Percentiles rank a stretch among this genome's conserved stretches.
Evolutionary conservation across 2,888 invertebrate species (phyloP).

Genomic region (Dastarcus helophoroides): DNA sequence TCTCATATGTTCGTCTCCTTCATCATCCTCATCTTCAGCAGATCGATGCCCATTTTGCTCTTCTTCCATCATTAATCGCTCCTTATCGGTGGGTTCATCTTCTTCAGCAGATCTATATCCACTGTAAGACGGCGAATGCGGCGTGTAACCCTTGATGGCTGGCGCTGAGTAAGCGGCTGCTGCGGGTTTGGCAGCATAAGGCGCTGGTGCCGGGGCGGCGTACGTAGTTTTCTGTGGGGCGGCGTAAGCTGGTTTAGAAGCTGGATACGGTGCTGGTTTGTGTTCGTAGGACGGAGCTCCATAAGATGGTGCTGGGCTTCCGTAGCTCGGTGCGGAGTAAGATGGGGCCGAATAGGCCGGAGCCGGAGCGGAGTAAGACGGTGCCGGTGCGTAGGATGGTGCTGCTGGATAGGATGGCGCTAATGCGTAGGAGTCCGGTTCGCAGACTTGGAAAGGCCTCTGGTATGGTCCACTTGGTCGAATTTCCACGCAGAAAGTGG

Average conservation of each 20-base stretch:
- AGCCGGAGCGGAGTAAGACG: conserved; percentile 10
- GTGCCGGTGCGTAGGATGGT: conserved; percentile 11
- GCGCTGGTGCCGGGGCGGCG: conserved; percentile 10
- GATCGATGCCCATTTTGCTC: conserved; percentile 5
- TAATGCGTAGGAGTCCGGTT: conserved; percentile 18
- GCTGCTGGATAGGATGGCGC: conserved; percentile 9
- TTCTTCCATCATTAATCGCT: conserved; percentile 2
- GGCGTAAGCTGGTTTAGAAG: conserved; percentile 15
- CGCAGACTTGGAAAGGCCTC: conserved; percentile 34
- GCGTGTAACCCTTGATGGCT: conserved; percentile 11
- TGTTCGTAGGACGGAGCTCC: no score
- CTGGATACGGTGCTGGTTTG: conserved; percentile 11
- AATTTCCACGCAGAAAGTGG: conserved; percentile 40
- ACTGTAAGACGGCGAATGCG: conserved; percentile 11
- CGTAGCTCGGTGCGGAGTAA: conserved; percentile 7
- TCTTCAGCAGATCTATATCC: conserved; percentile 9
- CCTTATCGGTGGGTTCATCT: conserved; percentile 3
- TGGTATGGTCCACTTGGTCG: conserved; percentile 32
- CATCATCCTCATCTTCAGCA: conserved; percentile 16
- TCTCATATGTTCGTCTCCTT: conserved; percentile 10
- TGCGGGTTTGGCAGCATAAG: conserved; percentile 11
- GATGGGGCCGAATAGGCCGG: conserved; percentile 12
- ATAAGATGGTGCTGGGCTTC: conserved; percentile 4
- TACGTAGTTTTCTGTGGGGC: conserved; percentile 13
- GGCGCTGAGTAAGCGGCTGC: conserved; percentile 14